phyloP scores from a whole-genome alignment of 2,888 invertebrate genomes.

The Ganaspis brasiliensis region DNA sequence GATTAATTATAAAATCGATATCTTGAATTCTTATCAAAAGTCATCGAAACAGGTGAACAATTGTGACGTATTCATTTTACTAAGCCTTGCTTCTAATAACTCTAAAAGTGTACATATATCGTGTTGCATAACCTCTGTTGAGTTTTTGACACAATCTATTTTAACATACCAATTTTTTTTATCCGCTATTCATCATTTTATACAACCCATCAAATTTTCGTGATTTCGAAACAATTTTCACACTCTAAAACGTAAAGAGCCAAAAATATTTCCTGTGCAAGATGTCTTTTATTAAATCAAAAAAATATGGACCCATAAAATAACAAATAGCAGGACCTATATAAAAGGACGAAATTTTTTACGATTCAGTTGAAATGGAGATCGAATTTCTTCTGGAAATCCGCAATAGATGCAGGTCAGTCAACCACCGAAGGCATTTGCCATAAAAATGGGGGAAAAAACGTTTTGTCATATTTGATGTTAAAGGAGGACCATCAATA shows the following conservation, averaged over 20 bases:
- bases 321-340: not conserved
- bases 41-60: too few species aligned
- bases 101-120: too few species aligned
- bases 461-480: not conserved
- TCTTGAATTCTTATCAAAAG: too few species aligned
- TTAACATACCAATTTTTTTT: too few species aligned
- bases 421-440: slow-evolving; percentile 33
- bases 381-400: slow-evolving; percentile 24
- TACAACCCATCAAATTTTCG: not conserved
- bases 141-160: too few species aligned
- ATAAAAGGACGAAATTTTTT: slow-evolving; percentile 17
- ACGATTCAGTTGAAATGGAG: slow-evolving; percentile 10
- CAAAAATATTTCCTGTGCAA: not conserved
- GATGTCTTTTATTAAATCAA: slow-evolving; percentile 10
- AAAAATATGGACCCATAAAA: not conserved
- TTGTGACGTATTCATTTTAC: too few species aligned
- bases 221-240: not conserved
- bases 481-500: slow-evolving; percentile 11
- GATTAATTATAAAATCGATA: too few species aligned
- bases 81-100: too few species aligned
- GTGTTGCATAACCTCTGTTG: too few species aligned
- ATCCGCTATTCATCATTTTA: not conserved
- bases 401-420: slow-evolving; percentile 21
- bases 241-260: not conserved
- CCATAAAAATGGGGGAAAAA: slow-evolving; percentile 33